phyloP scores from a whole-genome alignment of 2,113 vertebrate species.

The Polypterus senegalus region DNA sequence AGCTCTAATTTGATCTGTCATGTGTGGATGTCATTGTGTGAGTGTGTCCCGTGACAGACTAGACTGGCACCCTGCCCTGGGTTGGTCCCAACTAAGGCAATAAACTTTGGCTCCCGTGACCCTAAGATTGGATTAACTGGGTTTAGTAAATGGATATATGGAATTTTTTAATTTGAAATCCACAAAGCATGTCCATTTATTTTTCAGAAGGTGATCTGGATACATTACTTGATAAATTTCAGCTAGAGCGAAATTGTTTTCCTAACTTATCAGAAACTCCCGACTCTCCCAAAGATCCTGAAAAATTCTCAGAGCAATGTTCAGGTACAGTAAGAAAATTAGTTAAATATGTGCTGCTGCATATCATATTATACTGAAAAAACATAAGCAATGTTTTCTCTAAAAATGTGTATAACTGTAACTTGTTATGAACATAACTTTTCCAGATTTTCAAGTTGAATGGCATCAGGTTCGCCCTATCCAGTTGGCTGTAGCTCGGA shows the following conservation, averaged over 20 bases:
- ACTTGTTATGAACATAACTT: not conserved
- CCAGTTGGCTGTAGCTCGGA: constrained; percentile 88
- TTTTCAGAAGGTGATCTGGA: constrained; percentile 78
- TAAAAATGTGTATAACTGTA: no score
- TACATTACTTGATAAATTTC: constrained; percentile 66
- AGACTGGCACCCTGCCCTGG: no score
- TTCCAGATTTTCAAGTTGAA: constrained; percentile 47
- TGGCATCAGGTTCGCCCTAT: constrained; percentile 70
- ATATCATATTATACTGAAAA: no score
- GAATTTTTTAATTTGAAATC: not conserved
- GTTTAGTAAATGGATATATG: no score
- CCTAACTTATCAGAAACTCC: constrained; percentile 44
- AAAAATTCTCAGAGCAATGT: not conserved
- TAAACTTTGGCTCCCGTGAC: no score
- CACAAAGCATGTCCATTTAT: constrained; percentile 17
- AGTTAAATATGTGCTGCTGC: no score
- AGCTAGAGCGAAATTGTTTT: constrained; percentile 54
- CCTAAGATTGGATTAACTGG: no score
- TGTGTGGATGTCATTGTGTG: no score
- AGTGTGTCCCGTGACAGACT: no score
- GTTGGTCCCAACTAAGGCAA: no score
- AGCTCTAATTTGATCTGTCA: no score
- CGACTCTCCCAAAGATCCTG: constrained; percentile 31
- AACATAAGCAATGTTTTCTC: no score
- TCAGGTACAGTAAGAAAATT: constrained; percentile 1